phyloP scores from a whole-genome alignment of 2,113 vertebrate species.

The Aegypius monachus region DNA sequence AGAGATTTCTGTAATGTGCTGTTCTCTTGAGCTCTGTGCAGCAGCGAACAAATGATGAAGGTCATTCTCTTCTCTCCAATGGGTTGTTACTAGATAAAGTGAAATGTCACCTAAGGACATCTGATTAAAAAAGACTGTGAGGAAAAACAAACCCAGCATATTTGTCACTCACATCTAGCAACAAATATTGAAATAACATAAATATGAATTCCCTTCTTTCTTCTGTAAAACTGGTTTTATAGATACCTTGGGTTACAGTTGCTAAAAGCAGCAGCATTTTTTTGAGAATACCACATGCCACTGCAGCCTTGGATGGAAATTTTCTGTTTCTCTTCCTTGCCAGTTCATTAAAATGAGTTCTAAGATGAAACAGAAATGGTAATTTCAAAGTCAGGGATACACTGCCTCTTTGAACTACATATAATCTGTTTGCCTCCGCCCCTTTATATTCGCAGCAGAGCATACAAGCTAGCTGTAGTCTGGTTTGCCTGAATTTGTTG shows the following conservation, averaged over 20 bases:
- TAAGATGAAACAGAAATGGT: constrained; percentile 47
- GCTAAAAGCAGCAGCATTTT: constrained; percentile 9
- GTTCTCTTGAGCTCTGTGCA: background rate
- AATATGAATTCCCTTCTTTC: background rate
- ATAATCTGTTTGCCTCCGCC: constrained; percentile 9
- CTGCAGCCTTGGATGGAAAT: background rate
- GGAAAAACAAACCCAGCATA: constrained; percentile 18
- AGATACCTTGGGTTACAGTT: background rate
- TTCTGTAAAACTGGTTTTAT: background rate
- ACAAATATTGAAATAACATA: constrained; percentile 40
- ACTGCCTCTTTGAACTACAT: constrained; percentile 20
- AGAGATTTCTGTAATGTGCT: background rate
- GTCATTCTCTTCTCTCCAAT: constrained; percentile 40
- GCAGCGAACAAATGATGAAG: constrained; percentile 42
- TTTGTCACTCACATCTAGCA: constrained; percentile 4
- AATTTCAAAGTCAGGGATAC: constrained; percentile 37
- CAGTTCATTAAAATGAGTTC: constrained; percentile 21
- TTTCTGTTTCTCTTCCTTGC: constrained; percentile 24
- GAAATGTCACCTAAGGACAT: constrained; percentile 64
- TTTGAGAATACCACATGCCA: background rate
- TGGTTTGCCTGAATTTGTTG: background rate
- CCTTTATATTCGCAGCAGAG: background rate
- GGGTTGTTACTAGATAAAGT: constrained; percentile 47
- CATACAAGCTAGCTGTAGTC: background rate
- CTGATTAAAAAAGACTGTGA: constrained; percentile 36